Percentiles rank a stretch among this genome's conserved stretches.
Evolutionary conservation across 1,140 invertebrate genomes (phyloP).

Genomic region (Zaprionus inermis): DNA sequence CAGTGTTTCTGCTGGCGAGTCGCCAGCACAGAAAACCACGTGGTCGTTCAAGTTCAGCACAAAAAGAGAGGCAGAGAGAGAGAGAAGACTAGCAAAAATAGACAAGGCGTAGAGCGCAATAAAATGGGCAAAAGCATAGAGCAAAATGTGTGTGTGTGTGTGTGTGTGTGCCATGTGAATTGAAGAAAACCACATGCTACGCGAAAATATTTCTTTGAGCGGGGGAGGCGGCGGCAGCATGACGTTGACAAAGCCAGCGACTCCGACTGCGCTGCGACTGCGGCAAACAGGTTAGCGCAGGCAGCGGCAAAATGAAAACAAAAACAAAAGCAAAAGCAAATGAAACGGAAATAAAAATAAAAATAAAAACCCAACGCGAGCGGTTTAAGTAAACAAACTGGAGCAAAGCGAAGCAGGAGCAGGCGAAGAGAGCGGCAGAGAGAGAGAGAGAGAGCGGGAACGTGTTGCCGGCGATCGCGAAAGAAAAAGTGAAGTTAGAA

Average conservation of each 20-base stretch:
- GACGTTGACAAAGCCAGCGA: conserved; percentile 10
- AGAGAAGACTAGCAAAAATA: conserved; percentile 60
- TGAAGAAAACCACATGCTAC: conserved; percentile 79
- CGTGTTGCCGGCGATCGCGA: conserved; percentile 19
- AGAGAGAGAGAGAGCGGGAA: conserved; percentile 4
- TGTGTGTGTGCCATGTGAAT: conserved; percentile 51
- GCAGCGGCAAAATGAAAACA: conserved; percentile 38
- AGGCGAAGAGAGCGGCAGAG: conserved; percentile 13
- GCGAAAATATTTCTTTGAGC: conserved; percentile 62
- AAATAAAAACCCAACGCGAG: conserved; percentile 42
- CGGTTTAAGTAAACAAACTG: conserved; percentile 70
- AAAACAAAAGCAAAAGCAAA: conserved; percentile 55
- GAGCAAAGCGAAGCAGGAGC: conserved; percentile 20
- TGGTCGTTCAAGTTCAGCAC: conserved; percentile 73
- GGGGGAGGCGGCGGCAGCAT: conserved; percentile 27
- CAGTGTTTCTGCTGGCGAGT: conserved; percentile 38
- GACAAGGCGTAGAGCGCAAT: conserved; percentile 62
- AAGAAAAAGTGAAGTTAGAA: conserved; percentile 33
- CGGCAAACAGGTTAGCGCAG: conserved; percentile 38
- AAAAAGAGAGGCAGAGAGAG: neutral
- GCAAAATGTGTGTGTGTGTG: conserved; percentile 24
- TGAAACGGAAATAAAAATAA: conserved; percentile 68
- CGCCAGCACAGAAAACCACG: conserved; percentile 60
- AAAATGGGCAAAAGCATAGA: conserved; percentile 63
- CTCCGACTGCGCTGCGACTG: conserved; percentile 18